phyloP scores from a whole-genome alignment of 2,888 invertebrate species.

The Phortica magna region DNA sequence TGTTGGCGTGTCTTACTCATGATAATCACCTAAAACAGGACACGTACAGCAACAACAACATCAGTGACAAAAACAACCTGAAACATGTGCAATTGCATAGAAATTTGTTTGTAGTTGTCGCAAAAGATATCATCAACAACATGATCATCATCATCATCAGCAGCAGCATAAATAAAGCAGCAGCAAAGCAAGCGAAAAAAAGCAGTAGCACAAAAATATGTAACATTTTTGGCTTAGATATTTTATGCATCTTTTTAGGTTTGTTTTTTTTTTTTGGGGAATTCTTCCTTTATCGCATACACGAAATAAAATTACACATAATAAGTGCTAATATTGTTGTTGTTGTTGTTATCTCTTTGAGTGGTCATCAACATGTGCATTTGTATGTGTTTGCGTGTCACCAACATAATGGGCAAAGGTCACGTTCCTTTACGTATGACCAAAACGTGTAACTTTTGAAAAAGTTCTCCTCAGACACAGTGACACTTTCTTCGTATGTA shows the following conservation, averaged over 20 bases:
- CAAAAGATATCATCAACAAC: slow-evolving; percentile 21
- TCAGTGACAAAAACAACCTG: background rate
- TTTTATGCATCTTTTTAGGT: background rate
- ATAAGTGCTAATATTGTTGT: slow-evolving; percentile 23
- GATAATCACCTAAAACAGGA: slow-evolving; percentile 30
- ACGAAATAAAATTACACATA: slow-evolving; percentile 30
- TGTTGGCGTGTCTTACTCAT: slow-evolving; percentile 37
- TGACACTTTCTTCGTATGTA: background rate
- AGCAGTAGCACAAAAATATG: background rate
- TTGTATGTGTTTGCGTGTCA: slow-evolving; percentile 44
- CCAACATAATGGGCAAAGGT: slow-evolving; percentile 54
- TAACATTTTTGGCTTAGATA: background rate
- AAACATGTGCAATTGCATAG: slow-evolving; percentile 28
- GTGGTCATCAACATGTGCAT: slow-evolving; percentile 24
- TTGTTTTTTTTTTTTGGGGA: background rate
- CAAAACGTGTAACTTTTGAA: slow-evolving; percentile 62
- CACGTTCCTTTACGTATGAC: slow-evolving; percentile 66
- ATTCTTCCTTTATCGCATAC: background rate
- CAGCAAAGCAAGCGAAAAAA: background rate
- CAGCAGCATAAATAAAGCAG: background rate
- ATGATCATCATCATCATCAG: slow-evolving; percentile 24
- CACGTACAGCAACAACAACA: slow-evolving; percentile 3
- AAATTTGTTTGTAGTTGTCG: slow-evolving; percentile 24
- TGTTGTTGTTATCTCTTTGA: slow-evolving; percentile 22
- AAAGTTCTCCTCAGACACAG: background rate